Evolutionary conservation across 1,140 invertebrate species (phyloP), one percentile per base, ranked within the genome.

Genomic region (Hormaphis cornu): DNA sequence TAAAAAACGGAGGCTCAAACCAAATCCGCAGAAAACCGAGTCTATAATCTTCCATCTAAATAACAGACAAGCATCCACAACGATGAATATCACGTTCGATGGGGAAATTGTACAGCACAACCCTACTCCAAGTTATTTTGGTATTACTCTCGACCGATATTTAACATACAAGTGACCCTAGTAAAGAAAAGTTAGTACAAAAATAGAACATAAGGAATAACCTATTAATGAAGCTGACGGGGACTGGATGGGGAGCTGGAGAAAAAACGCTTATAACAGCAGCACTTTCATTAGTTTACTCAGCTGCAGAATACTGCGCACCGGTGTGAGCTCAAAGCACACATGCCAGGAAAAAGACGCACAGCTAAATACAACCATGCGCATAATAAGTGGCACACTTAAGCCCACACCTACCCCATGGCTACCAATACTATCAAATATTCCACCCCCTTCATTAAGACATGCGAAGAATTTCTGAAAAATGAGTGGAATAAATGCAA

Each of bases 51-150:
- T 40, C 10, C 33, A 75, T 72, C 28, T 74, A 61, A 69, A 74
- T 72, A 72, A 74, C 73, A 72, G 73, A 73, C 70, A 73, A 72
- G n/a, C 73, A 73, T 63, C 72, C 73, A n/a, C 71, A 61, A 16
- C 72, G 16, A 12, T 61, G n/a, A 33, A 61, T 14, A 26, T 28
- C n/a, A 61, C n/a, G 9, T 37, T 35, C 24, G n/a, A 28, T 61
- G 56, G 35, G 10, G 10, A 37, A 18, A 33, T 33, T 35, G 26
- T 35, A 61, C 28, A 40, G 14, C n/a, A 33, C 24, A 33, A 61
- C 28, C n/a, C 18, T n/a, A 56, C n/a, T 7, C 53, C 53, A 26
- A 33, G 16, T 8, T 24, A 56, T 33, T 35, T 69, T 18, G 22
- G 69, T 24, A 9, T 50, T n/a, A 69, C 44, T 6, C 66, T 69